phyloP scores from a whole-genome alignment of 2,888 invertebrate genomes.

The Eremobia ochroleuca region DNA sequence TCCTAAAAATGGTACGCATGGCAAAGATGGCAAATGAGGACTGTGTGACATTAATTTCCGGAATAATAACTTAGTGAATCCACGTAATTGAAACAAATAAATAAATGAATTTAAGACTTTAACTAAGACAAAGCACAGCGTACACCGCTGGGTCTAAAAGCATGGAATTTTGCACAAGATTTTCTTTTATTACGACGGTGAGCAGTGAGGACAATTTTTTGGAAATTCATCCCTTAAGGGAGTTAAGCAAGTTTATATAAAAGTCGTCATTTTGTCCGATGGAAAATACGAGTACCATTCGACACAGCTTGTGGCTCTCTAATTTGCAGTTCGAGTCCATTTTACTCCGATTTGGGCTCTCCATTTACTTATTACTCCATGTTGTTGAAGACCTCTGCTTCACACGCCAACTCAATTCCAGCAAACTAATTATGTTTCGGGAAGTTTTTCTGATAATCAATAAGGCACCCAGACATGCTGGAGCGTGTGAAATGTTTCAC shows the following conservation, averaged over 20 bases:
- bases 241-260: neutral
- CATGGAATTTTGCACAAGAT: neutral
- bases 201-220: too few species aligned
- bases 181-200: neutral
- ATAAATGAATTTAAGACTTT: too few species aligned
- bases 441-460: slow-evolving; percentile 37
- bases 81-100: neutral
- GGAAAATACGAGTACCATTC: neutral
- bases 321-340: neutral
- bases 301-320: neutral
- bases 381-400: neutral
- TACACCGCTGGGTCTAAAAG: neutral
- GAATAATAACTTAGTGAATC: neutral
- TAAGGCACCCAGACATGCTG: neutral
- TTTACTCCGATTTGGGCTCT: neutral
- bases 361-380: slow-evolving; percentile 9
- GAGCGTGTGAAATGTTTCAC: slow-evolving; percentile 35
- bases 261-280: neutral
- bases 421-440: slow-evolving; percentile 52
- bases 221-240: neutral
- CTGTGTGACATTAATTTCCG: neutral
- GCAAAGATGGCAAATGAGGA: neutral
- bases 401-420: slow-evolving; percentile 52
- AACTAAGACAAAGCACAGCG: too few species aligned
- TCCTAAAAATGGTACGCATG: neutral